These are phyloP conservation scores for Anableps anableps DNA, from an alignment of 2,797 vertebrate species.

Conservation along the genomic window DNA sequence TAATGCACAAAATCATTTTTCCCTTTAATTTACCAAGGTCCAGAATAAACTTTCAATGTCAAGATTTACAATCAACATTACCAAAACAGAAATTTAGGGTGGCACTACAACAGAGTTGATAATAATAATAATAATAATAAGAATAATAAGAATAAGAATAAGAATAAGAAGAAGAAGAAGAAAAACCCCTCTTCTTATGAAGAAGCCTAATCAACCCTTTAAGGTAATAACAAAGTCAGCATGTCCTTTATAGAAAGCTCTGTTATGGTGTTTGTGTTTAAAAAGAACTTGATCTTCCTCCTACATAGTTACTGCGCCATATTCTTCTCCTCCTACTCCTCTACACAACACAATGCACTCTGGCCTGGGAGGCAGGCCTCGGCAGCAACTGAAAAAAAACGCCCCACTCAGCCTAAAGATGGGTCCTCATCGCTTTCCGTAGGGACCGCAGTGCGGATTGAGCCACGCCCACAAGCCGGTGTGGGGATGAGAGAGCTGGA, in stretches of 20 bases:
- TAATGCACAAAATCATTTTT: background rate
- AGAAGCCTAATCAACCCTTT: background rate
- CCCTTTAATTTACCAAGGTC: background rate
- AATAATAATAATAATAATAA: too few species aligned
- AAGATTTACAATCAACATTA: background rate
- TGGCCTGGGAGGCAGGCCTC: slow-evolving; percentile 25
- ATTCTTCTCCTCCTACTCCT: slow-evolving; percentile 3
- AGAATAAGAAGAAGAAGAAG: too few species aligned
- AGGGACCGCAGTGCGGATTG: slow-evolving; percentile 97
- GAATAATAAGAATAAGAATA: too few species aligned
- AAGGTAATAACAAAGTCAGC: background rate
- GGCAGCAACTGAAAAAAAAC: slow-evolving; percentile 58
- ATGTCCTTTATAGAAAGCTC: background rate
- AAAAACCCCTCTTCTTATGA: background rate
- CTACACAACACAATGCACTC: slow-evolving; percentile 17
- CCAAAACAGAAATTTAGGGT: background rate
- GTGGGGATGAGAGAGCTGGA: slow-evolving; percentile 70
- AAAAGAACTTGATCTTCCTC: background rate
- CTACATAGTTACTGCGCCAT: slow-evolving; percentile 48
- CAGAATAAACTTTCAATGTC: background rate
- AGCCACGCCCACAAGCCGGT: slow-evolving; percentile 92
- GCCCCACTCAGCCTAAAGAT: slow-evolving; percentile 74
- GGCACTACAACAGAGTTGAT: background rate
- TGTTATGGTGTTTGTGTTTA: background rate
- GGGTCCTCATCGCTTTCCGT: slow-evolving; percentile 87